These are phyloP conservation scores for Electrona antarctica DNA, from an alignment of 2,113 vertebrate species.

Conservation along the genomic window DNA sequence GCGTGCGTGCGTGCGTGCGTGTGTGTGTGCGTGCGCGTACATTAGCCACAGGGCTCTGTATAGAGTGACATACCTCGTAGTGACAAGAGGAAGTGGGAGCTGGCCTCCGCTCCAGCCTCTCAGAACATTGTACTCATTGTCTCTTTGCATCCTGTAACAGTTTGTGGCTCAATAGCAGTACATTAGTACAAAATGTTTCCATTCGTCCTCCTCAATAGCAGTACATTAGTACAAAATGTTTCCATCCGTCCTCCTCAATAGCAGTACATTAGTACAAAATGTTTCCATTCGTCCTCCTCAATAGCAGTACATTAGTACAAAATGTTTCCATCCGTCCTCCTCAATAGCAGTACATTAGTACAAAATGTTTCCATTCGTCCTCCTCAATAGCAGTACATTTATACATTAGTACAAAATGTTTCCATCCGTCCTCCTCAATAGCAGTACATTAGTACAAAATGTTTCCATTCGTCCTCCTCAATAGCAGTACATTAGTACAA, in stretches of 20 bases:
- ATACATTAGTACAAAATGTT: constrained; percentile 27
- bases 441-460: constrained; percentile 24
- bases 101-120: constrained; percentile 23
- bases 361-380: constrained; percentile 25
- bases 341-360: constrained; percentile 8
- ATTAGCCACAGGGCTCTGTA: constrained; percentile 6
- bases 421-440: background rate
- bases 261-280: constrained; percentile 24
- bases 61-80: constrained; percentile 29
- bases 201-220: constrained; percentile 12
- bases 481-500: constrained; percentile 30
- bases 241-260: background rate
- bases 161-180: constrained; percentile 31
- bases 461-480: constrained; percentile 25
- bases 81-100: constrained; percentile 42
- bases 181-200: constrained; percentile 28
- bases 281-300: constrained; percentile 18
- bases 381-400: too few relatives aligned
- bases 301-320: constrained; percentile 19
- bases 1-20: too few relatives aligned
- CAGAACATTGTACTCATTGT: constrained; percentile 39
- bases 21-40: background rate
- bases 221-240: constrained; percentile 28
- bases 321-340: constrained; percentile 15
- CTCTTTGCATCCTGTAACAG: constrained; percentile 35